These are phyloP conservation scores for Carduelis carduelis DNA, from an alignment of 2,797 vertebrate species.

Conservation along the genomic window DNA sequence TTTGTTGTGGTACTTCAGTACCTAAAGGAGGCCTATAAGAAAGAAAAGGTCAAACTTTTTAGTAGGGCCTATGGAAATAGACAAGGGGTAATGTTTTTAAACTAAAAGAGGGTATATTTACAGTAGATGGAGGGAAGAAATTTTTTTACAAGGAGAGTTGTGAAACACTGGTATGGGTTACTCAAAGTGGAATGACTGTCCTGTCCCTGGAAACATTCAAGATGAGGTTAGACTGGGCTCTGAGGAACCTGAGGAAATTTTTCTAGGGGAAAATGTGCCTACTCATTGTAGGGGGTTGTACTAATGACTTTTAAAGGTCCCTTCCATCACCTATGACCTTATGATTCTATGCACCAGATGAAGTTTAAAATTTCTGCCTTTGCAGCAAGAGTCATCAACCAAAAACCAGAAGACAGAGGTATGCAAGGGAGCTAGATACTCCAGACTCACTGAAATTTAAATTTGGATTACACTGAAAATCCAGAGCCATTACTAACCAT, in stretches of 20 bases:
- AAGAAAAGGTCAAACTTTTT: background rate
- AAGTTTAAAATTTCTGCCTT: background rate
- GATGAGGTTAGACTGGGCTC: fast-evolving
- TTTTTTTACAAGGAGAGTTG: background rate
- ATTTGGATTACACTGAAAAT: background rate
- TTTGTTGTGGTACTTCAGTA: background rate
- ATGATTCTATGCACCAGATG: fast-evolving
- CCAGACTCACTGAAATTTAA: background rate
- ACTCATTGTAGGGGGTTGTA: background rate
- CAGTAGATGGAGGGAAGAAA: background rate
- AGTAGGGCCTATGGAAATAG: background rate
- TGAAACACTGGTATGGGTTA: background rate
- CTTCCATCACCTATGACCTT: background rate
- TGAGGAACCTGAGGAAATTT: background rate
- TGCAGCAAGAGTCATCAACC: background rate
- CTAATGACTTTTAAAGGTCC: background rate
- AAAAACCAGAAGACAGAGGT: background rate
- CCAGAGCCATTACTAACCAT: background rate
- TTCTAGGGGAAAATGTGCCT: background rate
- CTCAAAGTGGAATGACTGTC: background rate
- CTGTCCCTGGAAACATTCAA: background rate
- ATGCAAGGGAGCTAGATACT: background rate
- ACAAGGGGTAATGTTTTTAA: background rate
- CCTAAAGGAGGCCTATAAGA: background rate
- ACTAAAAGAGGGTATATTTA: background rate